Percentiles rank a stretch among this genome's conserved stretches.
phyloP scores from a whole-genome alignment of 2,888 invertebrate genomes.

The Gerris lacustris region DNA sequence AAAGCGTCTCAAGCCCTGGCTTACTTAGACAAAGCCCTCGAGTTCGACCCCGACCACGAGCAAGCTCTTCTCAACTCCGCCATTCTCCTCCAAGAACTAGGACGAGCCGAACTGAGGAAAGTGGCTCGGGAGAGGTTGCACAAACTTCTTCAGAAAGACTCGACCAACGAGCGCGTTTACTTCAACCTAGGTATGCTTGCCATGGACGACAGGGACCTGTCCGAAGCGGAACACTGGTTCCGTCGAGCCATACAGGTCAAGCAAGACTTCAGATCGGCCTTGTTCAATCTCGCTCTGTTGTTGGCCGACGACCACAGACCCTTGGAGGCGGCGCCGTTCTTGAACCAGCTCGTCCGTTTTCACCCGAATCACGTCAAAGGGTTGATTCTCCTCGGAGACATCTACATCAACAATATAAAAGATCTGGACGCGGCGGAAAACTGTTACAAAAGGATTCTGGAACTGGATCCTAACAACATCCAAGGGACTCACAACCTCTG shows the following conservation, averaged over 20 bases:
- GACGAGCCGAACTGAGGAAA: conserved; percentile 63
- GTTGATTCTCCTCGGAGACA: conserved; percentile 82
- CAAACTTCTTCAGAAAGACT: conserved; percentile 62
- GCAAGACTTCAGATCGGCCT: conserved; percentile 79
- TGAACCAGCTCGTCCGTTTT: conserved; percentile 78
- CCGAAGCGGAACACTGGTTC: conserved; percentile 83
- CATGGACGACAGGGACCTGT: conserved; percentile 85
- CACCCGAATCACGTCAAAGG: conserved; percentile 93
- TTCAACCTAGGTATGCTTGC: conserved; percentile 94
- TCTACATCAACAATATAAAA: conserved; percentile 89
- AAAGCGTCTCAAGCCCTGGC: conserved; percentile 81
- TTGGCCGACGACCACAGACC: conserved; percentile 79
- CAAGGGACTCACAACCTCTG: conserved; percentile 93
- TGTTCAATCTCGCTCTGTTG: conserved; percentile 85
- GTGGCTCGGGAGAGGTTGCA: conserved; percentile 68
- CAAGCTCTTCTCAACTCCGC: conserved; percentile 91
- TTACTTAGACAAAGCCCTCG: conserved; percentile 83
- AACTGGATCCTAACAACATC: conserved; percentile 77
- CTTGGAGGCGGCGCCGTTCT: conserved; percentile 79
- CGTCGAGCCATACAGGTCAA: conserved; percentile 76
- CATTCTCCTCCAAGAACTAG: conserved; percentile 80
- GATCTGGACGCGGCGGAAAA: conserved; percentile 88
- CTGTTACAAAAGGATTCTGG: conserved; percentile 78
- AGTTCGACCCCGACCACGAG: conserved; percentile 86
- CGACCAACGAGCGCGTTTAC: conserved; percentile 77